Evolutionary conservation across 2,113 vertebrate genomes (phyloP).

Genomic region (Lipophrys pholis): DNA sequence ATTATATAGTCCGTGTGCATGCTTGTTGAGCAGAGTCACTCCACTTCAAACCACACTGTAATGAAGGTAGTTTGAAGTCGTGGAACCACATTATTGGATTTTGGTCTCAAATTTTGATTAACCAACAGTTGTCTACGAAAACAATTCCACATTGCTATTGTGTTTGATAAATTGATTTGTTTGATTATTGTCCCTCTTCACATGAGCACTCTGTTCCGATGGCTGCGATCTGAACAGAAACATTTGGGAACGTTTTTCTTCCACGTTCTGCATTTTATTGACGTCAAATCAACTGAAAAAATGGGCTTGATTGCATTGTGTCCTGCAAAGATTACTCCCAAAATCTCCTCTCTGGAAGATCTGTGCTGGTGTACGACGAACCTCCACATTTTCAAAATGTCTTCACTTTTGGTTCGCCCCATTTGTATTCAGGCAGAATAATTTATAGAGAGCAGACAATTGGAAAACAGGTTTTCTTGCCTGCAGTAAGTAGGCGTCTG

Average conservation of each 20-base stretch:
- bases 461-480: slow-evolving; percentile 80
- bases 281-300: slow-evolving; percentile 60
- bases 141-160: slow-evolving; percentile 31
- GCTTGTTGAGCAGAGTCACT: slow-evolving; percentile 66
- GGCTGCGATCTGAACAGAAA: slow-evolving; percentile 48
- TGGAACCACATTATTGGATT: slow-evolving; percentile 23
- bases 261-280: slow-evolving; percentile 36
- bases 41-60: slow-evolving; percentile 62
- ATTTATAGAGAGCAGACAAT: slow-evolving; percentile 79
- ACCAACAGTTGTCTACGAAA: slow-evolving; percentile 12
- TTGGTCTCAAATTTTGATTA: not conserved
- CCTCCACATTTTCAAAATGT: slow-evolving; percentile 58
- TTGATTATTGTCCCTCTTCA: slow-evolving; percentile 56
- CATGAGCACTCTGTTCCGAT: slow-evolving; percentile 44
- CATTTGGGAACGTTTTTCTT: slow-evolving; percentile 28
- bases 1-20: slow-evolving; percentile 67
- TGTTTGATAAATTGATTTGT: slow-evolving; percentile 32
- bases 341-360: slow-evolving; percentile 53
- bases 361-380: slow-evolving; percentile 49
- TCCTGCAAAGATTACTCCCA: slow-evolving; percentile 29
- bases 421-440: slow-evolving; percentile 82
- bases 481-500: slow-evolving; percentile 81
- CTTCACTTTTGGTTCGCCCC: slow-evolving; percentile 65
- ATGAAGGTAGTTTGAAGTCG: slow-evolving; percentile 62
- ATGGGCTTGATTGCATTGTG: slow-evolving; percentile 30